Conservation (phyloP, 2,797 vertebrate genomes). For the Lophius americanus region DNA sequence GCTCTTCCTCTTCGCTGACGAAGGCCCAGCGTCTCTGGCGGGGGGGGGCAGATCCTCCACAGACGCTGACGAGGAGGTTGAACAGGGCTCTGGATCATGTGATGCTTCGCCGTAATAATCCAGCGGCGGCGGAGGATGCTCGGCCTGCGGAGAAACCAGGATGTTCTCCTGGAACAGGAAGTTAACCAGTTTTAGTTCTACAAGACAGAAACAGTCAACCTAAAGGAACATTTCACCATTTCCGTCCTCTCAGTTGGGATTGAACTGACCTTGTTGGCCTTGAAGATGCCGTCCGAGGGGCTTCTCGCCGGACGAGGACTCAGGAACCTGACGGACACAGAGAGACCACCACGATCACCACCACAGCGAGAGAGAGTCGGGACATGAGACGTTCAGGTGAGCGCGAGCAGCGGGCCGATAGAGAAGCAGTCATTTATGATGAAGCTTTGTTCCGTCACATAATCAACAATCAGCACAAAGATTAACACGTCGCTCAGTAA, state of each 20-base stretch:
- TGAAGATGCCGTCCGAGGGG: constrained; percentile 36
- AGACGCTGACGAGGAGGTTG: not conserved
- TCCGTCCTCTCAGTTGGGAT: too few species aligned
- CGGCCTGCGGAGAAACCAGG: not conserved
- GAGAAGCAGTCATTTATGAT: too few species aligned
- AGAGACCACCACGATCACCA: not conserved
- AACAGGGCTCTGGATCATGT: not conserved
- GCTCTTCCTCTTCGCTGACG: constrained; percentile 61
- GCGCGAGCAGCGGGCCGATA: too few species aligned
- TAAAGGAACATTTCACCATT: not conserved
- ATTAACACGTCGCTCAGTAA: too few species aligned
- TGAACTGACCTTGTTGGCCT: constrained; percentile 68
- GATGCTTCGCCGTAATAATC: constrained; percentile 24
- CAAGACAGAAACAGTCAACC: not conserved
- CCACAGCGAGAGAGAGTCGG: not conserved
- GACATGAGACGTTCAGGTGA: too few species aligned
- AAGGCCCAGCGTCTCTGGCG: not conserved
- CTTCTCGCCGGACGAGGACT: constrained; percentile 48
- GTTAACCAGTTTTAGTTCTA: not conserved
- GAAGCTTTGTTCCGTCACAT: too few species aligned
- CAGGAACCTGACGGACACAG: constrained; percentile 69
- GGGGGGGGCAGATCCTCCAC: not conserved
- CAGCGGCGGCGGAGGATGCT: constrained; percentile 1
- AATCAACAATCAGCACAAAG: too few species aligned
- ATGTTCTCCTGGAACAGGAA: constrained; percentile 68